Percentiles rank a stretch among this genome's conserved stretches.
Conservation (phyloP, 2,113 vertebrate species). For the Hystrix cristata region DNA sequence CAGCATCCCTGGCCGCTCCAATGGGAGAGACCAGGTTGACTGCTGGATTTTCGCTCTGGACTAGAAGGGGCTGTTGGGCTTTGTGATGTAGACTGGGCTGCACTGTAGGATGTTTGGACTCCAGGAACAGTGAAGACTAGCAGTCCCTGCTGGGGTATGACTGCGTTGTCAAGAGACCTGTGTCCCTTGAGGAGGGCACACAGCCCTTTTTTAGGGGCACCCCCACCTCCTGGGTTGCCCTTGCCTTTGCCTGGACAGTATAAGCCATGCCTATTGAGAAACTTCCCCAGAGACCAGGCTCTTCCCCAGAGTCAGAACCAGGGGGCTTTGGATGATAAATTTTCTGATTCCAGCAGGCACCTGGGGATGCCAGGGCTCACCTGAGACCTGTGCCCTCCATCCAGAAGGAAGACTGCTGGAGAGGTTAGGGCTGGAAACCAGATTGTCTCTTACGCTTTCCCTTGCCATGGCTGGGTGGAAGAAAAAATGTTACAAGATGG, state of each 20-base stretch:
- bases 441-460: not conserved
- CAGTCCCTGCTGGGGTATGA: not conserved
- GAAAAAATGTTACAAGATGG: not conserved
- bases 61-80: not conserved
- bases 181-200: not conserved
- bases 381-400: not conserved
- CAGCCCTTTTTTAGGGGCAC: not conserved
- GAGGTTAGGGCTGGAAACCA: not conserved
- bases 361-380: not conserved
- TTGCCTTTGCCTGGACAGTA: fast-evolving
- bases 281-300: not conserved
- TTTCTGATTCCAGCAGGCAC: not conserved
- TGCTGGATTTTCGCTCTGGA: not conserved
- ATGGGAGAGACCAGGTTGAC: not conserved
- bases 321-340: not conserved
- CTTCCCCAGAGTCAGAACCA: not conserved
- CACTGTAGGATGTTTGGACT: not conserved
- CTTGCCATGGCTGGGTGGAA: not conserved
- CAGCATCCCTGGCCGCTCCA: conserved; percentile 13
- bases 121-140: not conserved
- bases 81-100: not conserved
- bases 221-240: not conserved
- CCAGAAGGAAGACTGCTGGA: not conserved
- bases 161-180: not conserved
- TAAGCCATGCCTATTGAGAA: not conserved